These are phyloP conservation scores for Phoenicopterus ruber DNA, from an alignment of 2,113 vertebrate genomes.

Conservation along the genomic window DNA sequence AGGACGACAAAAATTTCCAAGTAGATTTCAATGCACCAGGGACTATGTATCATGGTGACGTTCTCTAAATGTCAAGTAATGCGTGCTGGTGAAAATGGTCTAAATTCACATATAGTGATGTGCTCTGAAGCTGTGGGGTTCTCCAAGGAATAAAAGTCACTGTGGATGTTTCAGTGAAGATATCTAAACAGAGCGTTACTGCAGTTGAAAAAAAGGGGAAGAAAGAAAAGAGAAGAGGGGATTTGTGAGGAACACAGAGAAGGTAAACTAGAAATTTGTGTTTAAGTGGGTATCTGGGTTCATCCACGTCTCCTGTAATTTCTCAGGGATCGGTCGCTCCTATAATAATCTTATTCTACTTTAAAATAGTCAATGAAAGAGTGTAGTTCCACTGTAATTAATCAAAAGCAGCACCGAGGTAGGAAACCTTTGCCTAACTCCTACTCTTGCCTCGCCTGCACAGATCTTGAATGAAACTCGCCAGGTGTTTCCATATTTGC, in stretches of 20 bases:
- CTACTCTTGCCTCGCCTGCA: neutral
- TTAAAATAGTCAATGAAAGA: neutral
- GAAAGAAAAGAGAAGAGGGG: neutral
- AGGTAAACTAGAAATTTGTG: neutral
- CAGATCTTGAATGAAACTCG: neutral
- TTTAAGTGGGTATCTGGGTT: neutral
- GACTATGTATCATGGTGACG: neutral
- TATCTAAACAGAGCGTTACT: neutral
- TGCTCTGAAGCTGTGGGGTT: neutral
- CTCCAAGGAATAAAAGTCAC: constrained; percentile 15
- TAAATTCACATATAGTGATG: neutral
- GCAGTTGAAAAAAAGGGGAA: neutral
- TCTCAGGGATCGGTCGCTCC: neutral
- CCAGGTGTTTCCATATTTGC: constrained; percentile 18
- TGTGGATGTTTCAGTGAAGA: neutral
- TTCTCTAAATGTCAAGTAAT: constrained; percentile 35
- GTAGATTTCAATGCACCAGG: neutral
- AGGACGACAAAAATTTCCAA: neutral
- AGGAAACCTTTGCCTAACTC: constrained; percentile 1
- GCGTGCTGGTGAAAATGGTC: neutral
- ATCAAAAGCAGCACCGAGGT: neutral
- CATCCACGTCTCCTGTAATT: neutral
- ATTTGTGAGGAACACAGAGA: neutral
- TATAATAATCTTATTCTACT: neutral
- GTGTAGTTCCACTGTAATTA: neutral